phyloP scores from a whole-genome alignment of 2,888 invertebrate genomes.

The Cheilosia soror region DNA sequence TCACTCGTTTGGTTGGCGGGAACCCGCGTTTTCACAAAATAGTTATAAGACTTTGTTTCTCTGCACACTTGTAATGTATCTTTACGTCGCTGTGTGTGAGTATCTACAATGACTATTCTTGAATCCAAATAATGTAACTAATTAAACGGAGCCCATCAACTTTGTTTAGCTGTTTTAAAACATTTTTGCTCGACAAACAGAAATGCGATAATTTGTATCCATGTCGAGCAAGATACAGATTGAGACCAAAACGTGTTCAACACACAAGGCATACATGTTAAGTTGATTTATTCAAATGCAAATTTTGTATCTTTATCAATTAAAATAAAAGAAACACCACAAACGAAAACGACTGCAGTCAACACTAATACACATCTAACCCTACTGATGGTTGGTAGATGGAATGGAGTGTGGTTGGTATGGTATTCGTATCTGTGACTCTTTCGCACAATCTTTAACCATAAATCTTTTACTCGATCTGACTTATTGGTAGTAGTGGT shows the following conservation, averaged over 20 bases:
- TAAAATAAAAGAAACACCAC: background rate
- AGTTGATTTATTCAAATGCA: conserved; percentile 53
- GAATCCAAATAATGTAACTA: no score
- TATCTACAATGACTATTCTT: no score
- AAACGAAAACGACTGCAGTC: background rate
- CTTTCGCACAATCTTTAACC: conserved; percentile 37
- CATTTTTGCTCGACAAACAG: no score
- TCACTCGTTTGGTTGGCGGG: background rate
- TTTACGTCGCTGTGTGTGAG: no score
- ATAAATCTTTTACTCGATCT: conserved; percentile 47
- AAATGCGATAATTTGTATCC: conserved; percentile 11
- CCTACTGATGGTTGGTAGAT: background rate
- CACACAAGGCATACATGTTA: conserved; percentile 1
- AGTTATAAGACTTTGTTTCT: background rate
- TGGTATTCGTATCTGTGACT: conserved; percentile 19
- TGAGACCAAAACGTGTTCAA: conserved; percentile 32
- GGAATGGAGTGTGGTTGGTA: no score
- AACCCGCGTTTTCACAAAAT: background rate
- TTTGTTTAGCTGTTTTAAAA: no score
- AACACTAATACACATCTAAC: background rate
- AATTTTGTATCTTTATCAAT: conserved; percentile 48
- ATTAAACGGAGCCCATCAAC: no score
- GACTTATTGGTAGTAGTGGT: conserved; percentile 14
- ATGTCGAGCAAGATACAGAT: conserved; percentile 8
- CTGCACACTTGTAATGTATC: no score